Conservation (phyloP, 2,113 vertebrate genomes). For the Coptodon bakossiorum region DNA sequence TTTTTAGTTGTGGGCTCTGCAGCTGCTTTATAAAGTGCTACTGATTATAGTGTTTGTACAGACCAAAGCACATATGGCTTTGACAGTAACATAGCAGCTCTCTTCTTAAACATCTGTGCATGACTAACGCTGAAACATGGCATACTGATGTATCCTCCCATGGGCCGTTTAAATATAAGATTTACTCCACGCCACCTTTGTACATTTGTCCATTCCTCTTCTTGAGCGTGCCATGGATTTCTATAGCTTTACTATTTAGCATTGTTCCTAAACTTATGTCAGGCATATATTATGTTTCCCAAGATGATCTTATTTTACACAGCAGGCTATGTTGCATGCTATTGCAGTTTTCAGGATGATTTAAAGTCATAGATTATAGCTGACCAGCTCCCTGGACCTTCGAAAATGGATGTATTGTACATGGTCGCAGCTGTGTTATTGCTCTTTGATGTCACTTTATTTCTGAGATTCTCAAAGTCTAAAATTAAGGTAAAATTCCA, state of each 20-base stretch:
- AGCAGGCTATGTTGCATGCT: slow-evolving; percentile 17
- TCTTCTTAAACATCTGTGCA: slow-evolving; percentile 58
- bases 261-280: slow-evolving; percentile 26
- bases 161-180: slow-evolving; percentile 20
- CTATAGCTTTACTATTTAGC: slow-evolving; percentile 3
- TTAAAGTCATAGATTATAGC: slow-evolving; percentile 15
- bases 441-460: slow-evolving; percentile 21
- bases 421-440: slow-evolving; percentile 19
- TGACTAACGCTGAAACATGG: slow-evolving; percentile 51
- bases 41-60: slow-evolving; percentile 68
- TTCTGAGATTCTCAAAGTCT: slow-evolving; percentile 9
- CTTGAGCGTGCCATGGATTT: background rate
- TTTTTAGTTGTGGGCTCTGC: slow-evolving; percentile 58
- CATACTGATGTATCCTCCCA: slow-evolving; percentile 38
- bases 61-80: slow-evolving; percentile 44
- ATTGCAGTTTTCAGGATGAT: slow-evolving; percentile 1
- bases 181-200: slow-evolving; percentile 40
- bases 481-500: background rate
- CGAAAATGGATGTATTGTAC: background rate
- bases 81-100: slow-evolving; percentile 39
- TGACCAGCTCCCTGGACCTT: slow-evolving; percentile 15
- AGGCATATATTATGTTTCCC: slow-evolving; percentile 22
- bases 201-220: background rate
- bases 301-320: slow-evolving; percentile 24
- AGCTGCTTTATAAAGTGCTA: slow-evolving; percentile 50